phyloP scores from a whole-genome alignment of 2,113 vertebrate species.

The Corythoichthys intestinalis region DNA sequence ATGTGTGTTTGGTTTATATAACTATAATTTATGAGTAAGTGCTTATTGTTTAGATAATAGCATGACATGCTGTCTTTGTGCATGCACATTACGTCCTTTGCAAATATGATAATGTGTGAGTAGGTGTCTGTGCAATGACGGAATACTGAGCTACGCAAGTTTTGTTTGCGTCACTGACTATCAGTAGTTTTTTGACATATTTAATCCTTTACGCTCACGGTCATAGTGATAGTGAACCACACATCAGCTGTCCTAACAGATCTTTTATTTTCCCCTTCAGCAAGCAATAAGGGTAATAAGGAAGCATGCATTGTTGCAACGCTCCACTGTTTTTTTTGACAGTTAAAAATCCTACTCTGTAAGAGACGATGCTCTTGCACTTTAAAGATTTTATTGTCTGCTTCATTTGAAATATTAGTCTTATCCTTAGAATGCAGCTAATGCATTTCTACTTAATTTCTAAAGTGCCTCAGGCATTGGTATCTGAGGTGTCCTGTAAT shows the following conservation, averaged over 20 bases:
- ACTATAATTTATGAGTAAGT: background rate
- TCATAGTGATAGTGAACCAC: background rate
- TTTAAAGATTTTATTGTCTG: too few relatives aligned
- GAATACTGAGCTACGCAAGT: background rate
- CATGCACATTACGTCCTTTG: background rate
- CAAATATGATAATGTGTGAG: background rate
- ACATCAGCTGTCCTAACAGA: background rate
- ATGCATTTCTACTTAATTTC: too few relatives aligned
- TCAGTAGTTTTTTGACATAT: background rate
- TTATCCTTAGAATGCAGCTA: too few relatives aligned
- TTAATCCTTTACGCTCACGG: background rate
- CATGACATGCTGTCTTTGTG: background rate
- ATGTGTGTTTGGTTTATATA: background rate
- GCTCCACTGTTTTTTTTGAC: too few relatives aligned
- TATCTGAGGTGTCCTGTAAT: too few relatives aligned
- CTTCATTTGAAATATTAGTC: too few relatives aligned
- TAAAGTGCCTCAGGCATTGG: too few relatives aligned
- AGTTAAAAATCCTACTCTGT: too few relatives aligned
- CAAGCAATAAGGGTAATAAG: background rate
- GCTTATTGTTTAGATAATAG: background rate
- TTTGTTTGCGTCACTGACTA: background rate
- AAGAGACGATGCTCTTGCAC: too few relatives aligned
- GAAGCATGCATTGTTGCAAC: background rate
- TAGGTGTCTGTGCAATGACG: background rate
- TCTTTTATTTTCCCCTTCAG: background rate